A percentile compares a stretch with the other conserved stretches of the same genome.
These are phyloP conservation scores for Xylota sylvarum DNA, from an alignment of 2,888 invertebrate genomes.

Conservation along the genomic window DNA sequence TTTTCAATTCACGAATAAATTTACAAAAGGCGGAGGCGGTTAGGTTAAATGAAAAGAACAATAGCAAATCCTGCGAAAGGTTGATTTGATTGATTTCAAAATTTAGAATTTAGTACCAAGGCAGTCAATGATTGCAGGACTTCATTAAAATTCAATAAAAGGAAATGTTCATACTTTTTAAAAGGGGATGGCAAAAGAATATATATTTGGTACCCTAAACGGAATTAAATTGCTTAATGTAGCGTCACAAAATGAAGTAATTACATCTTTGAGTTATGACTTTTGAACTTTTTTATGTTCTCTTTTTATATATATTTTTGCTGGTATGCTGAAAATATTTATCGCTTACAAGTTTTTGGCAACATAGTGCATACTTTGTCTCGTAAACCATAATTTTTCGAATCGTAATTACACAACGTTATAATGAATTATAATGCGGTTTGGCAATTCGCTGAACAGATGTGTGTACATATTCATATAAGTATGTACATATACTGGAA, in stretches of 20 bases:
- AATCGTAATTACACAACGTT: slow-evolving; percentile 17
- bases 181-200: background rate
- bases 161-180: background rate
- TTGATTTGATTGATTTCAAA: slow-evolving; percentile 67
- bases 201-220: slow-evolving; percentile 66
- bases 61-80: slow-evolving; percentile 7
- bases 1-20: slow-evolving; percentile 65
- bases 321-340: slow-evolving; percentile 23
- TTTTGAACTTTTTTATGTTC: slow-evolving; percentile 37
- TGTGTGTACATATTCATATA: background rate
- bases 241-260: slow-evolving; percentile 65
- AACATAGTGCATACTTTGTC: slow-evolving; percentile 18
- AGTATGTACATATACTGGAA: background rate
- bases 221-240: slow-evolving; percentile 74
- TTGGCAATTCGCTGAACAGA: background rate
- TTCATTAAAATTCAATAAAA: slow-evolving; percentile 69
- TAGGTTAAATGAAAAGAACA: slow-evolving; percentile 13
- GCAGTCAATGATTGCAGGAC: slow-evolving; percentile 33
- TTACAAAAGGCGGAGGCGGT: background rate
- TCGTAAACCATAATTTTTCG: slow-evolving; percentile 26
- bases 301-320: background rate
- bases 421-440: slow-evolving; percentile 35
- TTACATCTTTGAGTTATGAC: slow-evolving; percentile 71
- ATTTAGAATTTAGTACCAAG: background rate
- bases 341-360: slow-evolving; percentile 52